Evolutionary conservation across 2,888 invertebrate species (phyloP).

Genomic region (Archips xylosteana): DNA sequence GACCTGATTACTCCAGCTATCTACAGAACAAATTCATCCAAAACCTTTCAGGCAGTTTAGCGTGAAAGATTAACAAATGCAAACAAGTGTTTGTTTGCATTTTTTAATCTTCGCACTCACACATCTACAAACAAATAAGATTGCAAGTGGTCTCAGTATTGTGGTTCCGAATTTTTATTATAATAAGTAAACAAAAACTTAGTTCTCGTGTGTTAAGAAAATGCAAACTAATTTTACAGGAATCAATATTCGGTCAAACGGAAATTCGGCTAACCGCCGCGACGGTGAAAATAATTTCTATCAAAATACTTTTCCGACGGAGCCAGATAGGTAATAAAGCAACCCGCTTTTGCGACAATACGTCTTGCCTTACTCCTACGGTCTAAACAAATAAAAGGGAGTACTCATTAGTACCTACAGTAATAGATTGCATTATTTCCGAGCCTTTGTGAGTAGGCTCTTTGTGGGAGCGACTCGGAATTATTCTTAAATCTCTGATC

Average conservation of each 20-base stretch:
- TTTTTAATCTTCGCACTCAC: too few relatives aligned
- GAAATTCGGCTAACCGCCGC: not conserved
- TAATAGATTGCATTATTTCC: conserved; percentile 38
- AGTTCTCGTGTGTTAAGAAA: too few relatives aligned
- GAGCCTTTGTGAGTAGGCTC: conserved; percentile 10
- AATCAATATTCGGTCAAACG: not conserved
- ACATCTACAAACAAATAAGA: too few relatives aligned
- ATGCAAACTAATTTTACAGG: not conserved
- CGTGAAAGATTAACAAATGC: too few relatives aligned
- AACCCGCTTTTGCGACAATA: conserved; percentile 20
- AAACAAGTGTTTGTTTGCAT: too few relatives aligned
- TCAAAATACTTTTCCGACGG: not conserved
- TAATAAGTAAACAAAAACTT: too few relatives aligned
- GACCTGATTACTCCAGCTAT: too few relatives aligned
- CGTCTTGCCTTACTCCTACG: conserved; percentile 6
- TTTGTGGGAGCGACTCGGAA: conserved; percentile 10
- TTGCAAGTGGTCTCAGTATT: too few relatives aligned
- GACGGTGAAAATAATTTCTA: not conserved
- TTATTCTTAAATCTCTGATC: conserved; percentile 18
- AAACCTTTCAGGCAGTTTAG: too few relatives aligned
- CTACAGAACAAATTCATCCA: too few relatives aligned
- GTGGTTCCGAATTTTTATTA: too few relatives aligned
- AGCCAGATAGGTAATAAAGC: conserved; percentile 17
- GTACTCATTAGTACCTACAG: conserved; percentile 28
- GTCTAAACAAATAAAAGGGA: conserved; percentile 10